Conservation (phyloP, 2,113 vertebrate species). For the Opisthocomus hoazin region DNA sequence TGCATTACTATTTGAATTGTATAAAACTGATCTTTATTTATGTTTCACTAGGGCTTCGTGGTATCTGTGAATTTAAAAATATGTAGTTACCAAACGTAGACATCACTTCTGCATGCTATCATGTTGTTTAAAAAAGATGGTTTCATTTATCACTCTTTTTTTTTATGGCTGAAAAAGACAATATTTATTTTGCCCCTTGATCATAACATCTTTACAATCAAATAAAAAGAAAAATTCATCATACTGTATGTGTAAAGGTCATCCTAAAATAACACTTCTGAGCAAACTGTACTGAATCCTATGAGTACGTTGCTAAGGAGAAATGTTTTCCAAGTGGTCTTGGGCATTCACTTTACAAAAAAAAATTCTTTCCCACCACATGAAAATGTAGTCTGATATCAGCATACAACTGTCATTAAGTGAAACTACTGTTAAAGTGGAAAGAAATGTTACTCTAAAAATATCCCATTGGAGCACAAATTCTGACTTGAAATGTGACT, state of each 20-base stretch:
- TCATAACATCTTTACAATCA: conserved; percentile 63
- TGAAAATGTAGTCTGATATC: conserved; percentile 49
- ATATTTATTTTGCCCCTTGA: conserved; percentile 60
- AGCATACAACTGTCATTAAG: conserved; percentile 44
- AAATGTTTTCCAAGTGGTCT: not conserved
- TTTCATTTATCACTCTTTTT: conserved; percentile 32
- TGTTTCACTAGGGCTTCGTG: conserved; percentile 56
- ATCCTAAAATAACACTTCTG: conserved; percentile 59
- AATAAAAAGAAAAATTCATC: conserved; percentile 69
- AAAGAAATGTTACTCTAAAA: conserved; percentile 27
- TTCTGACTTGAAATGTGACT: conserved; percentile 3
- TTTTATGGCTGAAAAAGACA: conserved; percentile 42
- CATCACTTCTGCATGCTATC: conserved; percentile 30
- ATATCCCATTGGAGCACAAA: not conserved
- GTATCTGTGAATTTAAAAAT: conserved; percentile 65
- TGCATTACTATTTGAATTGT: conserved; percentile 32
- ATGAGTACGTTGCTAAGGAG: not conserved
- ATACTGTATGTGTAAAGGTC: conserved; percentile 55
- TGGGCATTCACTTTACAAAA: conserved; percentile 20
- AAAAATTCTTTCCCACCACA: not conserved
- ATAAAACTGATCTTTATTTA: conserved; percentile 63
- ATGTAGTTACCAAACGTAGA: conserved; percentile 45
- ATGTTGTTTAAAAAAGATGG: not conserved
- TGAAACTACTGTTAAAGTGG: conserved; percentile 12
- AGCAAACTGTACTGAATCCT: conserved; percentile 38